These are phyloP conservation scores for Bos javanicus DNA, from an alignment of 2,113 vertebrate species.

Conservation along the genomic window DNA sequence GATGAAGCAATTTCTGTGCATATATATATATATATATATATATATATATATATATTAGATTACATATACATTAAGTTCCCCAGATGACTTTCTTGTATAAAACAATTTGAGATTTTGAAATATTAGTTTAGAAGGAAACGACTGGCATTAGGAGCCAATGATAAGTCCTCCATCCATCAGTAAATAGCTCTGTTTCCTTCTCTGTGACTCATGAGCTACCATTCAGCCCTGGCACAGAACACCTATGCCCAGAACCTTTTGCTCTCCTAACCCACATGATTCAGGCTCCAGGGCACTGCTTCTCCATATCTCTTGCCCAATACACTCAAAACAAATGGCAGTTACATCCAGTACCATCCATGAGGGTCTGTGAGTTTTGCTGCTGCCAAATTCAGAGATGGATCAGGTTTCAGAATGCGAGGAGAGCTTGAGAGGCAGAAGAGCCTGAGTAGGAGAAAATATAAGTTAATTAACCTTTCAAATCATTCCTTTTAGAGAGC, in stretches of 20 bases:
- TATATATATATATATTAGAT: no score
- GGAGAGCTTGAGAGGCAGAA: background rate
- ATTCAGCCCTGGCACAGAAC: no score
- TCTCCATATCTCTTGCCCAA: background rate
- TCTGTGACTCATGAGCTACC: background rate
- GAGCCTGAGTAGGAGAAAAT: background rate
- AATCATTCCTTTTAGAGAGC: background rate
- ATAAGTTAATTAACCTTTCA: conserved; percentile 42
- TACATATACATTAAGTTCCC: background rate
- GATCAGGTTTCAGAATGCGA: background rate
- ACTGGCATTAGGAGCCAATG: no score
- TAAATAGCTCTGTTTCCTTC: background rate
- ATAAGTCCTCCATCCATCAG: background rate
- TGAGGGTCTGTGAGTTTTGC: background rate
- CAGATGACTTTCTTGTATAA: background rate
- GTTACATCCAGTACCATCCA: background rate
- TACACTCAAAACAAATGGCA: background rate
- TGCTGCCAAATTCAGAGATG: background rate
- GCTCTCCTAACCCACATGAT: no score
- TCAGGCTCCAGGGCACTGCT: background rate
- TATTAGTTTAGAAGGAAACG: background rate
- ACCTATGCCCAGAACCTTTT: background rate
- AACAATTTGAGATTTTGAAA: background rate
- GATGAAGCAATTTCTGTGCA: background rate
- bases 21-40: fast-evolving